Base-by-base conservation (phyloP, 2,888 invertebrate species). In the Lomographa bimaculata region DNA sequence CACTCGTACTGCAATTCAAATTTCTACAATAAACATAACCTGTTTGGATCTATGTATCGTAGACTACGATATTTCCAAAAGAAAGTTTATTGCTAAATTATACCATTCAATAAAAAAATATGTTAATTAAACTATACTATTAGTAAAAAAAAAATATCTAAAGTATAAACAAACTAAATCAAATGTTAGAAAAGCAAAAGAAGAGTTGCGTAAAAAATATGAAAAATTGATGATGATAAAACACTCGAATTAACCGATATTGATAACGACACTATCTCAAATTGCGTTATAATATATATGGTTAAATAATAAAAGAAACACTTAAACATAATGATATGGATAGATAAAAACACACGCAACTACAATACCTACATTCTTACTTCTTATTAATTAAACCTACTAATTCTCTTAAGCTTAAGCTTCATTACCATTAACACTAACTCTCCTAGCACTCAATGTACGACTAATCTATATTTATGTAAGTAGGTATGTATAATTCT, bases 361-460 rank as follows among this genome's bases (percentile, higher is more conserved):
- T 42, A 53, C 47, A 51, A 45, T 40, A 38, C 27, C 49, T 41
- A 57, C 44, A 47, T 32, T 50, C 43, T 43, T 36, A 44, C 42
- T 48, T 46, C 38, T 53, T 56, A 27, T 53, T 47, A 57, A 45
- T 47, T 2, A 14, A 2, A 44, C 42, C 36, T 45, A 57, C 51
- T 60, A 62, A 60, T 49, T 46, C 28, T 48, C 28, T 27, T 38
- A 54, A 37, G 64, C 62, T 62, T 60, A 25, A 27, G 64, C 64
- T 64, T 64, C 49, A 58, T 51, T 51, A 54, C 49, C 50, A 47
- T 55, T 49, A 54, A 46, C 3, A 25, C 30, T 26, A 18, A 32
- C 17, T 32, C 18, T 10, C 27, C 14, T 17, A 32, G 36, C 42
- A 33, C 42, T 32, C 39, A 29, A 45, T 17, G 20, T 20, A 32